Evolutionary conservation across 2,888 invertebrate species (phyloP).

Genomic region (Catocala sponsa): DNA sequence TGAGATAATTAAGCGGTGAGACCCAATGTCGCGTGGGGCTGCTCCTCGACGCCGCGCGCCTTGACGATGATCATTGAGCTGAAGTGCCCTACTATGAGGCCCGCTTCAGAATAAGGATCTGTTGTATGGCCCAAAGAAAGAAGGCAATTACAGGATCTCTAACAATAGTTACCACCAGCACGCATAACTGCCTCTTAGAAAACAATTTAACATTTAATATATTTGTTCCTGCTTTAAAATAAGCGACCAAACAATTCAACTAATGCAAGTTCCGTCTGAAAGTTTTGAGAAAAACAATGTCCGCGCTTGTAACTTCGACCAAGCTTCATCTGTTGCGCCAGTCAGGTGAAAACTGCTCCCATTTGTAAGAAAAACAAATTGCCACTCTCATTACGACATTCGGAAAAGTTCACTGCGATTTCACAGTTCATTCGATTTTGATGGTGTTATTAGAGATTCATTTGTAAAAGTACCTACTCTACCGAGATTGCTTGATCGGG

Average conservation of each 20-base stretch:
- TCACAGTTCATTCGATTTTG: slow-evolving; percentile 74
- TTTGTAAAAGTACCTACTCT: slow-evolving; percentile 29
- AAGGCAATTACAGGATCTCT: slow-evolving; percentile 2
- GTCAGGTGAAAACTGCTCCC: slow-evolving; percentile 75
- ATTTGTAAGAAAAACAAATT: slow-evolving; percentile 82
- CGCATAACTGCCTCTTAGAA: not conserved
- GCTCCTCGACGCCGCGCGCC: slow-evolving; percentile 58
- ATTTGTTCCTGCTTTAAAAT: not conserved
- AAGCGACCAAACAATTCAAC: not conserved
- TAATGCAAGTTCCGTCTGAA: not conserved
- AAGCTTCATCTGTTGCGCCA: slow-evolving; percentile 75
- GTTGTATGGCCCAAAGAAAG: slow-evolving; percentile 51
- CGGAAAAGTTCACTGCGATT: slow-evolving; percentile 74
- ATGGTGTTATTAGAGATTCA: slow-evolving; percentile 67
- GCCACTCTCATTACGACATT: slow-evolving; percentile 77
- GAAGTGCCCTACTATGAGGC: slow-evolving; percentile 70
- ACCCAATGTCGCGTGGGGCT: slow-evolving; percentile 55
- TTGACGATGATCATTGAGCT: slow-evolving; percentile 76
- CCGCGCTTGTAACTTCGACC: slow-evolving; percentile 58
- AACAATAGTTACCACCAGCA: not conserved
- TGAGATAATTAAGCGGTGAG: slow-evolving; percentile 73
- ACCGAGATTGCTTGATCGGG: not conserved
- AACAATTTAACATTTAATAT: not conserved
- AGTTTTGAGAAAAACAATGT: slow-evolving; percentile 6
- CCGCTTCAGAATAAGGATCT: slow-evolving; percentile 62